Percentiles rank a stretch among this genome's conserved stretches.
Evolutionary conservation across 2,888 invertebrate genomes (phyloP).

Genomic region (Alloplasta piceator): DNA sequence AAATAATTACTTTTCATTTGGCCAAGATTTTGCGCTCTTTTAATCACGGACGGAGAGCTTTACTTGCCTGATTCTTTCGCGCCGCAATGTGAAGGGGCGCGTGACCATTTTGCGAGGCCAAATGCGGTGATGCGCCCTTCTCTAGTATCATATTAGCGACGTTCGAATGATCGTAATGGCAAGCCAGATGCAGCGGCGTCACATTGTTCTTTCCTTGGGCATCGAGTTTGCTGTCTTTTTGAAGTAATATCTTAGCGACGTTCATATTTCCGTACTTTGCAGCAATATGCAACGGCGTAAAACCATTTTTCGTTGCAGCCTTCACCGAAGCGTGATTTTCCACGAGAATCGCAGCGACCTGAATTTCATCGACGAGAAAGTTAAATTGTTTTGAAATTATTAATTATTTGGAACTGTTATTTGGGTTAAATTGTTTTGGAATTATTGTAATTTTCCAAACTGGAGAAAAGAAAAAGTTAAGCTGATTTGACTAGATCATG

Average conservation of each 20-base stretch:
- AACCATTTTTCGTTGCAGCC: conserved; percentile 97
- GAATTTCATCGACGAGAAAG: conserved; percentile 61
- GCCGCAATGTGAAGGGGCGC: conserved; percentile 99
- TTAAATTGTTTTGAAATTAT: no score
- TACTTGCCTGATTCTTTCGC: conserved; percentile 94
- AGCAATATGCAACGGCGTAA: conserved; percentile 98
- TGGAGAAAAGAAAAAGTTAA: no score
- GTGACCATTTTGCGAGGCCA: conserved; percentile 98
- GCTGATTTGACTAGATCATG: no score
- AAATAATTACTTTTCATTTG: background rate
- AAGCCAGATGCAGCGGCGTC: conserved; percentile 97
- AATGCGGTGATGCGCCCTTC: conserved; percentile 96
- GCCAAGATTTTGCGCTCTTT: background rate
- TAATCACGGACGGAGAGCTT: background rate
- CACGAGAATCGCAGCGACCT: conserved; percentile 94
- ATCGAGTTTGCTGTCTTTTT: conserved; percentile 94
- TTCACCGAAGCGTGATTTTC: conserved; percentile 96
- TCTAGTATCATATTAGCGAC: conserved; percentile 95
- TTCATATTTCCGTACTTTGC: conserved; percentile 98
- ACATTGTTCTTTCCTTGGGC: conserved; percentile 97
- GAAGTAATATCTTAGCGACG: conserved; percentile 93
- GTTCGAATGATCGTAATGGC: conserved; percentile 97
- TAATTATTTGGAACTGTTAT: no score
- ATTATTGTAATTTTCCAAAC: no score
- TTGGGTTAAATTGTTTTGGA: no score